phyloP scores from a whole-genome alignment of 2,113 vertebrate genomes.

The Ammodramus savannarum region DNA sequence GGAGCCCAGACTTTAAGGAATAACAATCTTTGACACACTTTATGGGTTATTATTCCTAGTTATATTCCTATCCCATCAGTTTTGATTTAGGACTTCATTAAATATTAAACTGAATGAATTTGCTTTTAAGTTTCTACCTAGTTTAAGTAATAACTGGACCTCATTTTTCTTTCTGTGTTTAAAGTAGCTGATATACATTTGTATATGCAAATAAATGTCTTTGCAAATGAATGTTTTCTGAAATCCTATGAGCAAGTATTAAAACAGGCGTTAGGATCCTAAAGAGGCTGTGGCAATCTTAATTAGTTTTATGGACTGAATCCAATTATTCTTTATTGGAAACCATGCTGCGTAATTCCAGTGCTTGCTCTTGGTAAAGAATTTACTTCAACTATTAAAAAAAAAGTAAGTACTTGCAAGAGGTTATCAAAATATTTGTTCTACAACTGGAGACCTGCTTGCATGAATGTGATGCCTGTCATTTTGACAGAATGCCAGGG shows the following conservation, averaged over 20 bases:
- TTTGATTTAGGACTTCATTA: neutral
- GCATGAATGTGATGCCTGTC: neutral
- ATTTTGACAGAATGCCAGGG: neutral
- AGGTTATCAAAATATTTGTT: constrained; percentile 18
- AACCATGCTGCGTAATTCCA: neutral
- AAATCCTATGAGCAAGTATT: neutral
- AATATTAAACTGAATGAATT: neutral
- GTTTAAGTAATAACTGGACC: neutral
- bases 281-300: constrained; percentile 14
- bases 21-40: rapidly evolving
- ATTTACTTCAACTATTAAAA: neutral
- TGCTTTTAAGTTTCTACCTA: neutral
- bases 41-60: neutral
- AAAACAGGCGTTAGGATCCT: neutral
- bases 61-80: neutral
- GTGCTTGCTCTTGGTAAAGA: neutral
- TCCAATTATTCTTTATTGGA: neutral
- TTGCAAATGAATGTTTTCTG: neutral
- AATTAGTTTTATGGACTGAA: constrained; percentile 23
- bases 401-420: neutral
- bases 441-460: neutral
- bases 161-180: neutral
- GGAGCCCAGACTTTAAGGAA: neutral
- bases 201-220: neutral
- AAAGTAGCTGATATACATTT: constrained; percentile 8